These are phyloP conservation scores for Ascidia mentula DNA, from an alignment of 23 tunicate species.

Conservation along the genomic window DNA sequence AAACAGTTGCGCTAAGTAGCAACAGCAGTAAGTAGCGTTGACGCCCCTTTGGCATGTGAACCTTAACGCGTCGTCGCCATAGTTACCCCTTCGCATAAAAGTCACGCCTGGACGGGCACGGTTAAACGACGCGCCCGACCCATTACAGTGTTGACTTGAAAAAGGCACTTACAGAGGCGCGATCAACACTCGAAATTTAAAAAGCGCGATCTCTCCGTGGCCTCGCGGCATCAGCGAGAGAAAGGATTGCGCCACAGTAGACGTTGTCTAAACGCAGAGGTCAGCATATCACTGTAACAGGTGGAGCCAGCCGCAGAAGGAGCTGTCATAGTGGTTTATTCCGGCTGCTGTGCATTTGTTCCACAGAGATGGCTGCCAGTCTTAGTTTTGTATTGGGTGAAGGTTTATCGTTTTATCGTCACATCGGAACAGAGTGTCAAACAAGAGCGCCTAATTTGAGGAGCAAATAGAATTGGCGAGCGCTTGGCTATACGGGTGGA, in stretches of 20 bases:
- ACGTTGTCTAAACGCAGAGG: background rate
- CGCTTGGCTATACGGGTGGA: too few relatives aligned
- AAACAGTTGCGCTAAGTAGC: too few relatives aligned
- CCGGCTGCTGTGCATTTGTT: too few relatives aligned
- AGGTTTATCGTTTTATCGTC: too few relatives aligned
- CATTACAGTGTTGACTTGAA: background rate
- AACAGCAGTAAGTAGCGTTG: too few relatives aligned
- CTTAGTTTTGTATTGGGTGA: too few relatives aligned
- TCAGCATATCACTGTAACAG: background rate
- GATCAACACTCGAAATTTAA: conserved; percentile 9
- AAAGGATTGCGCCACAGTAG: background rate
- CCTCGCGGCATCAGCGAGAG: background rate
- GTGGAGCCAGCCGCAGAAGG: too few relatives aligned
- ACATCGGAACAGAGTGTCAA: too few relatives aligned
- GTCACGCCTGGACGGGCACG: conserved; percentile 3
- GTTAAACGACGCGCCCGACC: background rate
- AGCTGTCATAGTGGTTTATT: too few relatives aligned
- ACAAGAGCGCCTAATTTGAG: too few relatives aligned
- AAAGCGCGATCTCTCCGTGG: background rate
- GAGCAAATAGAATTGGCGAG: too few relatives aligned
- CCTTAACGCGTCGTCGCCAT: background rate
- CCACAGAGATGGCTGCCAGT: too few relatives aligned
- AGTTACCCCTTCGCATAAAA: background rate
- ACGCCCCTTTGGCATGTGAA: background rate
- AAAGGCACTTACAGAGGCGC: background rate